phyloP scores from a whole-genome alignment of 2,888 invertebrate genomes.

The Creontiades dilutus region DNA sequence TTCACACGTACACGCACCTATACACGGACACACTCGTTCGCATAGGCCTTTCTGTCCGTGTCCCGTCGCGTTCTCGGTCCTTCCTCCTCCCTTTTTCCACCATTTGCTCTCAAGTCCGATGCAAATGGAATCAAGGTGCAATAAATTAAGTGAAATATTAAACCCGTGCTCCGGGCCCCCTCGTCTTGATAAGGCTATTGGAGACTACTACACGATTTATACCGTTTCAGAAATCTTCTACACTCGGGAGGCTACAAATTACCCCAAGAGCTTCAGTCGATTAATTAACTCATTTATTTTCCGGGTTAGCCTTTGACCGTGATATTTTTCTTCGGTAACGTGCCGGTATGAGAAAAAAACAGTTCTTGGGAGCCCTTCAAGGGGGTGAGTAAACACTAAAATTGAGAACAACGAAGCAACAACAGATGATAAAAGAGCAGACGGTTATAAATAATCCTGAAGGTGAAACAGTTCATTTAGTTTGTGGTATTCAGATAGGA shows the following conservation, averaged over 20 bases:
- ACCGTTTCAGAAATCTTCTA: slow-evolving; percentile 71
- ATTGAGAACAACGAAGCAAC: not conserved
- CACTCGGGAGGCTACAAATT: slow-evolving; percentile 70
- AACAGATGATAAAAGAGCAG: not conserved
- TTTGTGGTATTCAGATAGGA: too few species aligned
- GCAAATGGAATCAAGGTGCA: slow-evolving; percentile 72
- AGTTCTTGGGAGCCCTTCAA: not conserved
- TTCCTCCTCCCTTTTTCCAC: slow-evolving; percentile 15
- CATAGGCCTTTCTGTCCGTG: not conserved
- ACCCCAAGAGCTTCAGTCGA: slow-evolving; percentile 66
- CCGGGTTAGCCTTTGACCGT: slow-evolving; percentile 72
- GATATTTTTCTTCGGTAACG: slow-evolving; percentile 63
- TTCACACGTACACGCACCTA: not conserved
- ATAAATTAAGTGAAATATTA: slow-evolving; percentile 73
- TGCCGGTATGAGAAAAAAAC: slow-evolving; percentile 9
- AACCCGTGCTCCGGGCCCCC: slow-evolving; percentile 63
- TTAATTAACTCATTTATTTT: slow-evolving; percentile 73
- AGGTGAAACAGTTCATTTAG: too few species aligned
- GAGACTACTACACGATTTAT: slow-evolving; percentile 72
- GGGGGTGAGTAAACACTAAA: not conserved
- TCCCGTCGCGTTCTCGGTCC: not conserved
- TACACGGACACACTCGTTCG: not conserved
- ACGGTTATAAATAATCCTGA: not conserved
- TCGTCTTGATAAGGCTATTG: slow-evolving; percentile 71
- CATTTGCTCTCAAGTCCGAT: slow-evolving; percentile 55